A percentile compares a stretch with the other conserved stretches of the same genome.
These are phyloP conservation scores for Mesoligia furuncula DNA, from an alignment of 2,888 invertebrate species.

Conservation along the genomic window DNA sequence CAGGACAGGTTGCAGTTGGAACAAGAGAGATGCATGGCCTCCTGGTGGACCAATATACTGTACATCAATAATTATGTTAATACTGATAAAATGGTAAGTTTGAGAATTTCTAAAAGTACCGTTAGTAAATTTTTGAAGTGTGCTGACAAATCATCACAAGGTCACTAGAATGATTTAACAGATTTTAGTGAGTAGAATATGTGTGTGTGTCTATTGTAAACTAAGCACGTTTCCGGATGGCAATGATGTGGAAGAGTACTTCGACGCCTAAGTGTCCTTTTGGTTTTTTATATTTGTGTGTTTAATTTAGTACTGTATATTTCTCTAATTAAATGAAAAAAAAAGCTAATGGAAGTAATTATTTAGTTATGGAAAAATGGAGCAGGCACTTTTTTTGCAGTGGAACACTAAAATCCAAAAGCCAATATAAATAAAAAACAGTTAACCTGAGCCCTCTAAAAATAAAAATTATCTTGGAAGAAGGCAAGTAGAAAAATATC, in stretches of 20 bases:
- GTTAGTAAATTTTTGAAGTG: neutral
- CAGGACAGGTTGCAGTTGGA: constrained; percentile 90
- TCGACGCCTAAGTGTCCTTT: neutral
- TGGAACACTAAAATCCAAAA: neutral
- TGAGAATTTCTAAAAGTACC: neutral
- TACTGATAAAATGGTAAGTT: constrained; percentile 91
- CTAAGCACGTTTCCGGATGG: neutral
- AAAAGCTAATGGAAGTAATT: too few relatives aligned
- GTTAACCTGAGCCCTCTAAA: too few relatives aligned
- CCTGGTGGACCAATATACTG: constrained; percentile 94
- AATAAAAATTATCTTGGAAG: neutral
- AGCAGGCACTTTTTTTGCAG: neutral
- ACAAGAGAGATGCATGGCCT: constrained; percentile 91
- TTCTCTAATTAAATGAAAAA: too few relatives aligned
- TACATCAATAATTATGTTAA: constrained; percentile 94
- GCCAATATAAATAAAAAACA: neutral
- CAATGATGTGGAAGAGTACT: neutral
- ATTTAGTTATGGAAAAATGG: neutral
- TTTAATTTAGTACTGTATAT: neutral
- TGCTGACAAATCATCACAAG: neutral
- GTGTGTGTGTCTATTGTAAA: neutral
- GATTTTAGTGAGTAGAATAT: too few relatives aligned
- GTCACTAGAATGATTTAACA: neutral
- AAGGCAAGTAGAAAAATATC: neutral
- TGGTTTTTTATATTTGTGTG: neutral